Conservation (phyloP, 2,888 invertebrate genomes). For the Drosophila trichaetosa region DNA sequence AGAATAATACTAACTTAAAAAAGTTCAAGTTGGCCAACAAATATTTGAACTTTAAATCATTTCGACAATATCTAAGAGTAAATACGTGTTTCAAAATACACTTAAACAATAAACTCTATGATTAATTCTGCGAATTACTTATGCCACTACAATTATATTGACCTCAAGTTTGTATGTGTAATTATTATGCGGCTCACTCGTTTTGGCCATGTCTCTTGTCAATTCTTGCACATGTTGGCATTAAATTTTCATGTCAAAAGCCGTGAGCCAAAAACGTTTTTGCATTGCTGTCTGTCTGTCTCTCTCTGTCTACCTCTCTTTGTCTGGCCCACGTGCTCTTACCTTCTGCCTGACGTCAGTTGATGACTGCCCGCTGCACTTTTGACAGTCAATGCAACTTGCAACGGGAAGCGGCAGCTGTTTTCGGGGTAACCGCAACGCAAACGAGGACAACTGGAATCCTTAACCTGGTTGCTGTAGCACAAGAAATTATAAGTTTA, state of each 20-base stretch:
- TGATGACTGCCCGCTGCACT: slow-evolving; percentile 28
- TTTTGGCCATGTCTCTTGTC: slow-evolving; percentile 30
- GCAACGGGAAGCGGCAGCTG: slow-evolving; percentile 49
- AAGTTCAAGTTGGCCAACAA: neutral
- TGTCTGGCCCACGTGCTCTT: slow-evolving; percentile 1
- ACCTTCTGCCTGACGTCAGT: slow-evolving; percentile 44
- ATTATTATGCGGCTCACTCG: slow-evolving; percentile 37
- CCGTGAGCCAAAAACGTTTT: slow-evolving; percentile 12
- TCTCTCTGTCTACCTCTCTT: neutral
- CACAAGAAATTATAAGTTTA: slow-evolving; percentile 34
- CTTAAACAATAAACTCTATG: neutral
- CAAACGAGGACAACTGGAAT: slow-evolving; percentile 31
- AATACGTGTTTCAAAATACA: neutral
- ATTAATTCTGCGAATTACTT: neutral
- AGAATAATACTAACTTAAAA: neutral
- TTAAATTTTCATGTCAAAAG: slow-evolving; percentile 43
- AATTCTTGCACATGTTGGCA: slow-evolving; percentile 65
- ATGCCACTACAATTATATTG: neutral
- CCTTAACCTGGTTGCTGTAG: slow-evolving; percentile 31
- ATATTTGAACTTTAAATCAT: neutral
- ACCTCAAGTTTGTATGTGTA: slow-evolving; percentile 19
- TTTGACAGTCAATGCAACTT: slow-evolving; percentile 22
- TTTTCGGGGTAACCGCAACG: slow-evolving; percentile 48
- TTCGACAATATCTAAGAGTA: neutral
- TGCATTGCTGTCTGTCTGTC: neutral